Base-by-base conservation (phyloP, 2,797 vertebrate species). In the Sparidentex hasta region DNA sequence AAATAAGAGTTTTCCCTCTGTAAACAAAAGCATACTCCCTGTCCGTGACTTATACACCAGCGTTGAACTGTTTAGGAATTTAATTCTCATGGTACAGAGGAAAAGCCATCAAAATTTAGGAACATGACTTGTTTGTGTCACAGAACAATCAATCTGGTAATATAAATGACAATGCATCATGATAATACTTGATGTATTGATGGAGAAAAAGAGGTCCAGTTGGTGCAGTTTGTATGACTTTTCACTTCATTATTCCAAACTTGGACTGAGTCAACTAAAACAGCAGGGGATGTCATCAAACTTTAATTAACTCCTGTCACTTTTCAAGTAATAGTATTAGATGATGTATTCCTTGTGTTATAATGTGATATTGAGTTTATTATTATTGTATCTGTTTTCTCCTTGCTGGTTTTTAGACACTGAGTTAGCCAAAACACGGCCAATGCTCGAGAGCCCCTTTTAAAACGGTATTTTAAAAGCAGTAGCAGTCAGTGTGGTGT, bases 291-390 rank as follows among this genome's bases (percentile, higher is more conserved):
- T n/a, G n/a, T n/a, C n/a, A n/a, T n/a, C n/a, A 66, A 65, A 38
- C 43, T 64, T 83, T 66, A 66, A 78, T 78, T 81, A 81, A 61
- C 71, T 63, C 41, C 48, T 76, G 78, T 63, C 82, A 67, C 50
- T 63, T 66, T 65, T 25, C 52, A 77, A 70, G 17, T 41, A 48
- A 75, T 46, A 72, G 57, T 71, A 65, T 80, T 44, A 61, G 69
- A 18, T 80, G 38, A 63, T 70, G 67, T 52, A 33, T 78, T 69
- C 2, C 8, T 64, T 44, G 5, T 55, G n/a, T 72, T 13, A 4
- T 71, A 38, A 29, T 71, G 13, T 83, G 58, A 43, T 81, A 69
- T n/a, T 56, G 21, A 67, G 52, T 50, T 51, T n/a, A 21, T 61
- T 3, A 71, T 63, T 75, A 59, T 69, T 20, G 12, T n/a, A 50